Evolutionary conservation across 92 coral and sea anemone species (phyloP).

Genomic region (Pocillopora meandrina): DNA sequence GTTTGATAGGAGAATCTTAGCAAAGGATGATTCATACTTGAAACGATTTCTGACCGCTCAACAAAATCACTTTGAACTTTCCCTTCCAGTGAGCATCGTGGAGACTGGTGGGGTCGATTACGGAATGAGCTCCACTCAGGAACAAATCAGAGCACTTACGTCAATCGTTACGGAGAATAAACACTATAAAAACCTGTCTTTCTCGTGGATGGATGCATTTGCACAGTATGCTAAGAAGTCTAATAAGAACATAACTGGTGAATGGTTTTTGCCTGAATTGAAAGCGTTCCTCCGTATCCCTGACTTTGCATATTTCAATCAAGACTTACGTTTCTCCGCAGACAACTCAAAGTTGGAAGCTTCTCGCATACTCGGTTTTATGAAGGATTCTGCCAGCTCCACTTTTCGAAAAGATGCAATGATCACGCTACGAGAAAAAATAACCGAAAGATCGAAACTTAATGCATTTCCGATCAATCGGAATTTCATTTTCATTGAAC

Average conservation of each 20-base stretch:
- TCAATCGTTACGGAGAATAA: constrained; percentile 24
- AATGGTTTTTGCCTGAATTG: constrained; percentile 38
- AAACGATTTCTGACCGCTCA: constrained; percentile 29
- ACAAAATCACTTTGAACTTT: constrained; percentile 45
- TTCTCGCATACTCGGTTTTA: constrained; percentile 69
- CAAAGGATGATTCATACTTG: constrained; percentile 58
- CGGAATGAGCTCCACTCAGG: constrained; percentile 31
- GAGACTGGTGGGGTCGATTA: constrained; percentile 24
- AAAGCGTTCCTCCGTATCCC: constrained; percentile 53
- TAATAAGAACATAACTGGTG: constrained; percentile 25
- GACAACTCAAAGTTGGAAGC: constrained; percentile 54
- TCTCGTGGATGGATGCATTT: constrained; percentile 59
- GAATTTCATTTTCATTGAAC: constrained; percentile 51
- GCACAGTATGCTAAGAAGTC: constrained; percentile 17
- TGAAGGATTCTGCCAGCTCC: constrained; percentile 45
- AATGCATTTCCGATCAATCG: constrained; percentile 57
- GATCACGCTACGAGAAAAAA: constrained; percentile 65
- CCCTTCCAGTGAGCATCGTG: constrained; percentile 51
- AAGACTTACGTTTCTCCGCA: constrained; percentile 66
- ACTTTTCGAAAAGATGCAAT: constrained; percentile 68
- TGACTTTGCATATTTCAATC: constrained; percentile 42
- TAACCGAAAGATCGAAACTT: constrained; percentile 46
- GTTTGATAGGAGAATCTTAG: constrained; percentile 51
- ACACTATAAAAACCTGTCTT: constrained; percentile 34
- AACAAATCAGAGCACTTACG: constrained; percentile 35